Evolutionary conservation across 2,888 invertebrate genomes (phyloP), one percentile per base, ranked within the genome.

Genomic region (Belgica antarctica): DNA sequence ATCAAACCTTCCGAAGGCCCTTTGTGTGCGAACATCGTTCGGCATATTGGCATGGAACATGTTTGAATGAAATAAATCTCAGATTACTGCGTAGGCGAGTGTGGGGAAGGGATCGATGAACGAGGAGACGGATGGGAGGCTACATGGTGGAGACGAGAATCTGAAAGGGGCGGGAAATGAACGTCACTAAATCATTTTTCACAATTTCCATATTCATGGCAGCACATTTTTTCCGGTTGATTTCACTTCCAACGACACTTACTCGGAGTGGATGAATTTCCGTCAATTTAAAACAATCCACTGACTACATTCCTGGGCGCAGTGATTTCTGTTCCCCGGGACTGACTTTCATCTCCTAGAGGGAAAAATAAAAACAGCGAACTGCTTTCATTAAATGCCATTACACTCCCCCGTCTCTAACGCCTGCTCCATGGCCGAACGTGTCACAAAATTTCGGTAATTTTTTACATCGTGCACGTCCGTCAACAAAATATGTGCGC

Each of bases 171-270:
- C 27, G 8, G 68, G 68, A 68, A 68, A 46, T 68, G 34, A 68
- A 22, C 57, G 68, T 31, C 57, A 52, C 46, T 68, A 68, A 68
- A 68, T 68, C 68, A 68, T 68, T 68, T 66, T 68, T 57, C 57
- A 47, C n/a, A 31, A 57, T 52, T 68, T 68, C 34, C 57, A 57
- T 68, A 28, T 57, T 34, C 46, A 24, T n/a, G 15, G 15, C 22
- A 24, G 27, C 24, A n/a, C n/a, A 17, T 22, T 68, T 65, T 47
- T 66, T 66, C 46, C 65, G 28, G 46, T 65, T 46, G 47, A 65
- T 57, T 27, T 25, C 27, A 47, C 66, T 47, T 22, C 1, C n/a
- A 66, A 27, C 2, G 57, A 52, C 27, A 12, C 41, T n/a, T n/a
- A n/a, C 19, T 28, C 24, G n/a, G n/a, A n/a, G n/a, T n/a, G 28